Evolutionary conservation across 2,888 invertebrate genomes (phyloP).

Genomic region (Athalia cordata): DNA sequence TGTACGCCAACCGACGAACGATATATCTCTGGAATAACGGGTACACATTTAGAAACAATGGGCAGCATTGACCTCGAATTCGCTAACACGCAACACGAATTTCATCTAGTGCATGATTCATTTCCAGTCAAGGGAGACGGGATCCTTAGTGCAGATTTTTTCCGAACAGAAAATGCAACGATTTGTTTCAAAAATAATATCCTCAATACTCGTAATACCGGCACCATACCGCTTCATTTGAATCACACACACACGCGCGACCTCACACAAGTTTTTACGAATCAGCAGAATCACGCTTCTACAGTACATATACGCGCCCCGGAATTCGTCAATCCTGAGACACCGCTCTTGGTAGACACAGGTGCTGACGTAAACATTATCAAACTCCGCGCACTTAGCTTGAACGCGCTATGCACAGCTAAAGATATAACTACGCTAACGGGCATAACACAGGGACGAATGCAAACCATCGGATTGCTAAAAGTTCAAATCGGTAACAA

Average conservation of each 20-base stretch:
- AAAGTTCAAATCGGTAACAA: too few relatives aligned
- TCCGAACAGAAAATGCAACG: background rate
- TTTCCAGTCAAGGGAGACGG: background rate
- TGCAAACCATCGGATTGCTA: too few relatives aligned
- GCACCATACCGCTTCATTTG: background rate
- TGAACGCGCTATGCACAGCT: too few relatives aligned
- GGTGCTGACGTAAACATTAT: background rate
- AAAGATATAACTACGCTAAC: too few relatives aligned
- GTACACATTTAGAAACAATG: too few relatives aligned
- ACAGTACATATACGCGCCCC: background rate
- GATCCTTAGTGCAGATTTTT: background rate
- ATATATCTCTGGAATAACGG: too few relatives aligned
- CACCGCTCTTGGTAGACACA: background rate
- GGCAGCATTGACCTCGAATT: constrained; percentile 3
- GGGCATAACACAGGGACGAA: too few relatives aligned
- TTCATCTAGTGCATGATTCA: background rate
- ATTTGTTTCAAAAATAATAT: constrained; percentile 2
- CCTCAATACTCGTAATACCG: background rate
- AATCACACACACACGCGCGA: too few relatives aligned
- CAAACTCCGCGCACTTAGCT: background rate
- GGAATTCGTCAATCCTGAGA: background rate
- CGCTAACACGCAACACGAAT: background rate
- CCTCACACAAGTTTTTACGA: background rate
- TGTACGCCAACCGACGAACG: too few relatives aligned
- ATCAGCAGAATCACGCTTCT: background rate